Conservation (phyloP, 1,140 invertebrate species). For the Polypedilum pembai region DNA sequence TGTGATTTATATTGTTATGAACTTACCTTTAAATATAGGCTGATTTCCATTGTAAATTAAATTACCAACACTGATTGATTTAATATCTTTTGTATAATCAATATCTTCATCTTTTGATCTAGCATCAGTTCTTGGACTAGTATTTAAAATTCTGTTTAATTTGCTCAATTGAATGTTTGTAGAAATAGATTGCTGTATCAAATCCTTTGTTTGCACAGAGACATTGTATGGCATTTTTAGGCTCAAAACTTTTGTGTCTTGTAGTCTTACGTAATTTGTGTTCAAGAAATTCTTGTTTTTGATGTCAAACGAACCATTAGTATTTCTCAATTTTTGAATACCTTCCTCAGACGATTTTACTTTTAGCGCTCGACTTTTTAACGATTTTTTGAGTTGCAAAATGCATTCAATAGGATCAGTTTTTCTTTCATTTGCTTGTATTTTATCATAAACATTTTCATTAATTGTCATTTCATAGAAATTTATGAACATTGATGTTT, state of each 20-base stretch:
- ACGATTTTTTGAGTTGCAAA: not conserved
- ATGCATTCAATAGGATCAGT: not conserved
- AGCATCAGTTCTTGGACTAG: not conserved
- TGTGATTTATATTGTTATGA: not conserved
- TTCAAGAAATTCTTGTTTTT: not conserved
- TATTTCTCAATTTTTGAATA: not conserved
- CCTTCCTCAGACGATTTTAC: not conserved
- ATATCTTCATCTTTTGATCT: not conserved
- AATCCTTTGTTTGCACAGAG: not conserved
- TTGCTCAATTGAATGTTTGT: not conserved
- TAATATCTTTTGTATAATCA: not conserved
- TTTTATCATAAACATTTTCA: not conserved
- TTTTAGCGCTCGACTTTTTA: not conserved
- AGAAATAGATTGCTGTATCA: not conserved
- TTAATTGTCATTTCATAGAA: slow-evolving; percentile 3
- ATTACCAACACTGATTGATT: not conserved
- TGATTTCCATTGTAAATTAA: slow-evolving; percentile 15
- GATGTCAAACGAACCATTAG: not conserved
- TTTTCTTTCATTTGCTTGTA: not conserved
- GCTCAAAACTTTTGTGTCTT: not conserved
- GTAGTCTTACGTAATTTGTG: not conserved
- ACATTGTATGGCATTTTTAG: slow-evolving; percentile 12
- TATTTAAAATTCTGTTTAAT: not conserved
- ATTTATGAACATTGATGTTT: not conserved
- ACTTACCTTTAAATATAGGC: not conserved